Evolutionary conservation across 1,140 invertebrate genomes (phyloP), one percentile per base, ranked within the genome.

Genomic region (Cardiocondyla obscurior): DNA sequence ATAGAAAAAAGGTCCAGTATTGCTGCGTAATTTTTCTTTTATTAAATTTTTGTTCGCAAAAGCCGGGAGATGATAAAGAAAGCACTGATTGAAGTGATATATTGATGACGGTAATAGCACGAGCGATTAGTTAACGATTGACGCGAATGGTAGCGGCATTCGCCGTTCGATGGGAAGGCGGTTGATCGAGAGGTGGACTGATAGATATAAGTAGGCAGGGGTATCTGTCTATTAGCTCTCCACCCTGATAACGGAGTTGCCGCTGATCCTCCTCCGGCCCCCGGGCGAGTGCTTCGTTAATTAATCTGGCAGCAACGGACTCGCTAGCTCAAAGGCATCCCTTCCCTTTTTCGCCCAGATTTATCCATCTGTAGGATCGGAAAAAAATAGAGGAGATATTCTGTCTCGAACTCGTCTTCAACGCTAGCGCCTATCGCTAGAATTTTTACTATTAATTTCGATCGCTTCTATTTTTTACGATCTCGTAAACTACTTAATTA

Each of bases 231-330:
- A 89, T 90, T 91, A 90, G 86, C 83, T 76, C 82, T 85, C 83
- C 85, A 88, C 85, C 85, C 85, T 89, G 85, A 85, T 87, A 89
- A 88, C 85, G 82, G 85, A 87, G 88, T 90, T 88, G 91, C 89
- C 90, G 87, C 88, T 91, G 86, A 91, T 92, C 89, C 90, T 91
- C 85, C 85, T 85, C 86, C 82, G 83, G 89, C 88, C 90, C 88
- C 87, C 89, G 88, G 90, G 91, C 90, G 89, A 92, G 90, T 87
- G 91, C 91, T 93, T 91, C 92, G 91, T 93, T 93, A 93, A 93
- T 93, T 93, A 93, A 93, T 93, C 92, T 92, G 90, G 90, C 91
- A 92, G 91, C 85, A 90, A 89, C 89, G 87, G 88, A 89, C 87
- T 90, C 88, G 84, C 65, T 85, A 83, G 89, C 89, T 92, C 92